Evolutionary conservation across 2,888 invertebrate genomes (phyloP).

Genomic region (Sinelater perroti): DNA sequence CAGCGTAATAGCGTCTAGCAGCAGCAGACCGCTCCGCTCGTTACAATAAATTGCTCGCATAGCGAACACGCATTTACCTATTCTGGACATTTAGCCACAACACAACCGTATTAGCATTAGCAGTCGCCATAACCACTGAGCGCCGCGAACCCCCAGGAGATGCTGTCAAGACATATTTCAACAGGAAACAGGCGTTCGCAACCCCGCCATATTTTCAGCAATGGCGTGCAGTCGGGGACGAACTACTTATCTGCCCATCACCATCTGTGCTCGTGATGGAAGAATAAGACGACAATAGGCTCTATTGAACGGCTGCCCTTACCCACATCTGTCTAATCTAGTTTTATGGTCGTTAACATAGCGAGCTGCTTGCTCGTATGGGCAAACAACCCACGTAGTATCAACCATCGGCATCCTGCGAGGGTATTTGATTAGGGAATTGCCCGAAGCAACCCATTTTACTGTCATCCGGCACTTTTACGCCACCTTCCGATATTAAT

Average conservation of each 20-base stretch:
- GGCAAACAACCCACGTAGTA: background rate
- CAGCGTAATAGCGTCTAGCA: slow-evolving; percentile 9
- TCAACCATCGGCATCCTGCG: slow-evolving; percentile 12
- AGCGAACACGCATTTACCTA: slow-evolving; percentile 25
- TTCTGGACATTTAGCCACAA: slow-evolving; percentile 25
- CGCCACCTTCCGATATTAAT: slow-evolving; percentile 1
- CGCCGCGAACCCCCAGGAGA: slow-evolving; percentile 34
- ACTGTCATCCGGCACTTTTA: slow-evolving; percentile 13
- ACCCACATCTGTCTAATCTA: slow-evolving; percentile 35
- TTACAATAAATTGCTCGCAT: slow-evolving; percentile 18
- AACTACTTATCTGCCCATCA: slow-evolving; percentile 35
- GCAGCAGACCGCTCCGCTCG: slow-evolving; percentile 11
- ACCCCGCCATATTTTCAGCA: slow-evolving; percentile 39
- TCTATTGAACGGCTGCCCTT: slow-evolving; percentile 34
- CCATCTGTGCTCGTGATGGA: slow-evolving; percentile 38
- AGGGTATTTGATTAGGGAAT: slow-evolving; percentile 26
- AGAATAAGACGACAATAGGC: slow-evolving; percentile 37
- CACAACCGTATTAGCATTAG: slow-evolving; percentile 30
- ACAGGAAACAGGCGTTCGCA: slow-evolving; percentile 35
- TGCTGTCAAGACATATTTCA: slow-evolving; percentile 27
- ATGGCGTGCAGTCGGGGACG: slow-evolving; percentile 24
- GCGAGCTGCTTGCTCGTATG: slow-evolving; percentile 13
- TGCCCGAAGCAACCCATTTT: slow-evolving; percentile 18
- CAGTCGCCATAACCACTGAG: slow-evolving; percentile 31
- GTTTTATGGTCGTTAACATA: slow-evolving; percentile 20